Percentiles rank a stretch among this genome's conserved stretches.
phyloP scores from a whole-genome alignment of 2,113 vertebrate genomes.

The Channa maculata region DNA sequence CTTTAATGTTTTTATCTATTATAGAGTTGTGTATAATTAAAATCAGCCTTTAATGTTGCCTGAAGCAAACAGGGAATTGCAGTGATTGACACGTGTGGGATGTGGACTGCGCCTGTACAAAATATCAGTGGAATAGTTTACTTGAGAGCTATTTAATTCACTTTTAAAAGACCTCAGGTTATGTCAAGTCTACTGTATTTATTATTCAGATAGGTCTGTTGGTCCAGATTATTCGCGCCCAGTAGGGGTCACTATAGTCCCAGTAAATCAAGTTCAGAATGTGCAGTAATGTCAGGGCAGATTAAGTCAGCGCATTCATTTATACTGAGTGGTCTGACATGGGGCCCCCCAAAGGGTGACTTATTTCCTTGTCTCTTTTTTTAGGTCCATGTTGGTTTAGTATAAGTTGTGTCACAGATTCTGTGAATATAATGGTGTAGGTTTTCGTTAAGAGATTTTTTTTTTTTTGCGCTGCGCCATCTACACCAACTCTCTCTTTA shows the following conservation, averaged over 20 bases:
- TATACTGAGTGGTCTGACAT: slow-evolving; percentile 34
- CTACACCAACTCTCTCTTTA: background rate
- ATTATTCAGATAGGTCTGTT: background rate
- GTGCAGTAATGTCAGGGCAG: background rate
- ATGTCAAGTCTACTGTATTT: background rate
- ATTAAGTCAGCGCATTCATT: slow-evolving; percentile 42
- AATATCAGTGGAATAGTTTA: slow-evolving; percentile 21
- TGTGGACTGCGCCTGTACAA: slow-evolving; percentile 20
- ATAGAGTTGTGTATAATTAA: slow-evolving; percentile 41
- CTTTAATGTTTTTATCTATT: slow-evolving; percentile 1
- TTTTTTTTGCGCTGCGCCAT: background rate
- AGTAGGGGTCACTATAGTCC: slow-evolving; percentile 73
- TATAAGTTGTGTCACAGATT: slow-evolving; percentile 4
- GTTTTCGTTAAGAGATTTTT: slow-evolving; percentile 7
- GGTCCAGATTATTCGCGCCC: slow-evolving; percentile 17
- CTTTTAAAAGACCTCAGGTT: slow-evolving; percentile 12
- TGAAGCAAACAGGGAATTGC: slow-evolving; percentile 14
- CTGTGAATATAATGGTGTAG: slow-evolving; percentile 14
- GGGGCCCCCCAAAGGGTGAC: slow-evolving; percentile 23
- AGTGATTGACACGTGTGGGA: slow-evolving; percentile 36
- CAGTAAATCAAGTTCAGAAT: slow-evolving; percentile 25
- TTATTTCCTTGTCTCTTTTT: slow-evolving; percentile 39
- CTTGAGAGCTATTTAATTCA: slow-evolving; percentile 19
- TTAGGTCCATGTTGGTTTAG: background rate
- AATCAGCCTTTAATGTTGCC: slow-evolving; percentile 7